Conservation (phyloP, 2,888 invertebrate species). For the Gymnosoma rotundatum region DNA sequence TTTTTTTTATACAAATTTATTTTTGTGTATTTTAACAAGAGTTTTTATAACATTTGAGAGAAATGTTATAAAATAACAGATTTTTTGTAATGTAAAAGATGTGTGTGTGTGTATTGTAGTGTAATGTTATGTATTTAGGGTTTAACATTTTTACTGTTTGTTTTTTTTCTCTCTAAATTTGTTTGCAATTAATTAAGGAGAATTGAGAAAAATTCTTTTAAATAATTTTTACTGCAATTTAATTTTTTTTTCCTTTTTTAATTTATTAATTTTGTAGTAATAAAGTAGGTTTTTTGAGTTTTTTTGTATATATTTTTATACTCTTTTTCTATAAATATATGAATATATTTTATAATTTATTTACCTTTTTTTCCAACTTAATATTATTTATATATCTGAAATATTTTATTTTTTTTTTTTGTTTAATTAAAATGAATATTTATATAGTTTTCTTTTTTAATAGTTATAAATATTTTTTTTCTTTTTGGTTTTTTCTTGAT, state of each 20-base stretch:
- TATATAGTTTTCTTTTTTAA: constrained; percentile 22
- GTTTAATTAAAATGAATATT: constrained; percentile 41
- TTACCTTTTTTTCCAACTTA: neutral
- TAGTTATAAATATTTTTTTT: constrained; percentile 5
- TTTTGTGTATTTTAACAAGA: constrained; percentile 63
- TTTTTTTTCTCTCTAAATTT: constrained; percentile 53
- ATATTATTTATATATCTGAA: constrained; percentile 41
- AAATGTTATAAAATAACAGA: constrained; percentile 69
- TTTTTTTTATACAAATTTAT: constrained; percentile 69
- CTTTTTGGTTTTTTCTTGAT: constrained; percentile 74
- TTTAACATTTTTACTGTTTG: constrained; percentile 62
- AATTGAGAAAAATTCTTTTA: constrained; percentile 36
- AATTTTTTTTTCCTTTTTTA: constrained; percentile 56
- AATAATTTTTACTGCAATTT: constrained; percentile 14
- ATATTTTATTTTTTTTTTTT: constrained; percentile 32
- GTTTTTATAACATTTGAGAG: constrained; percentile 60
- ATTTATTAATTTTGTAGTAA: constrained; percentile 73
- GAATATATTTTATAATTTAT: constrained; percentile 24
- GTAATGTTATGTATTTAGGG: neutral
- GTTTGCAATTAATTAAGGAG: constrained; percentile 41
- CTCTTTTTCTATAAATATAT: constrained; percentile 70
- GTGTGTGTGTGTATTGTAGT: neutral
- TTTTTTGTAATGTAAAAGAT: constrained; percentile 55
- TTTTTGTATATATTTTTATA: neutral
- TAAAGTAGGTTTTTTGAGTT: constrained; percentile 71